phyloP scores from a whole-genome alignment of 2,113 vertebrate genomes.

The Takifugu flavidus region DNA sequence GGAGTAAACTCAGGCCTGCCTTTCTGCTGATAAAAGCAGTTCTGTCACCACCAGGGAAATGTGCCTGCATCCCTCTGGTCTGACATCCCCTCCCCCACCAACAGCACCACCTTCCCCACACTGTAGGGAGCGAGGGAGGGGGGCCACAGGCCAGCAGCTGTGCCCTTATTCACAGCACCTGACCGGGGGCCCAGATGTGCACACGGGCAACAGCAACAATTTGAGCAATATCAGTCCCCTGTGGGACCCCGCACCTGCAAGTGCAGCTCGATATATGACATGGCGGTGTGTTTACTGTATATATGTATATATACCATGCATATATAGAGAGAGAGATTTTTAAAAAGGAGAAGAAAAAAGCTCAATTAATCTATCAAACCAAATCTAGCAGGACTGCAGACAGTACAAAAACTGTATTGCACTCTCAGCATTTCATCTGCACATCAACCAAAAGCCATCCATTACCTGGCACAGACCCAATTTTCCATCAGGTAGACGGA shows the following conservation, averaged over 20 bases:
- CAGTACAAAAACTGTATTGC: constrained; percentile 40
- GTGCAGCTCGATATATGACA: constrained; percentile 57
- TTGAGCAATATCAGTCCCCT: constrained; percentile 69
- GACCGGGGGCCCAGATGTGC: constrained; percentile 71
- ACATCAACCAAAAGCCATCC: constrained; percentile 47
- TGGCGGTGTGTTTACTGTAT: constrained; percentile 64
- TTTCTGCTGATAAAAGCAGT: constrained; percentile 70
- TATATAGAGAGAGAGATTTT: constrained; percentile 48
- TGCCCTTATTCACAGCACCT: constrained; percentile 73
- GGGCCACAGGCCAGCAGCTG: constrained; percentile 59
- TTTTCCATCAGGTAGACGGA: constrained; percentile 42
- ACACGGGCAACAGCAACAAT: constrained; percentile 61
- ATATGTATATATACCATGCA: constrained; percentile 36
- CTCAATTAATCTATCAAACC: constrained; percentile 57
- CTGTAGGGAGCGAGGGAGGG: constrained; percentile 36
- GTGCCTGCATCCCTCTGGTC: constrained; percentile 65
- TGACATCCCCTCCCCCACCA: constrained; percentile 19
- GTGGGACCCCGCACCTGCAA: constrained; percentile 71
- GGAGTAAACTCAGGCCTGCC: constrained; percentile 42
- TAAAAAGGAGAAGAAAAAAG: no score
- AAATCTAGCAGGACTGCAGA: constrained; percentile 29
- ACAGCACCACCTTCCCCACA: constrained; percentile 11
- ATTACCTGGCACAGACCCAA: constrained; percentile 46
- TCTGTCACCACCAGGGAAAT: constrained; percentile 56
- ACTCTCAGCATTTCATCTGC: constrained; percentile 50